Base-by-base conservation (phyloP, 2,113 vertebrate genomes). In the Trinectes maculatus region DNA sequence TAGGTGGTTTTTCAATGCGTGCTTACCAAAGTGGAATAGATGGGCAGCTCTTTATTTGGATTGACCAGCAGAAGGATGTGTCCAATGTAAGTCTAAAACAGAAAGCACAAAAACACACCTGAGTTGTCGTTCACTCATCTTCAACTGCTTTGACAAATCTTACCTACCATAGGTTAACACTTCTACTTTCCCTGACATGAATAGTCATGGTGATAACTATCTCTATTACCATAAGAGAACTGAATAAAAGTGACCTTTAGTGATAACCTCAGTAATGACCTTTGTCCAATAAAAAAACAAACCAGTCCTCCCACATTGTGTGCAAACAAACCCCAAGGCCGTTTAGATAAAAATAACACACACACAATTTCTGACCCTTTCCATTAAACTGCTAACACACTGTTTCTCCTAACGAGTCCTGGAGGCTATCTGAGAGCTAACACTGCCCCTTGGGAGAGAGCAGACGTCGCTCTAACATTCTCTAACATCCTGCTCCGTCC, bases 1-100 rank as follows among this genome's bases (percentile, higher is more conserved):
- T 4, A 5, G 4, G 26, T 6, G 1, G 15, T 7, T 26, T 28
- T 47, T 19, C 28, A 74, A 68, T 16, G 33, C 33, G 16, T 43
- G 63, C 96, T 96, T 90, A 99, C 97, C 92, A 95, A 72, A 28
- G 93, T 88, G 57, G 96, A 99, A 89, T 99, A 98, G 84, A 99
- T 95, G 29, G 96, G 96, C 67, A 99, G 94, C 60, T 96, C 95
- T 87, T 98, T 99, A 87, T 96, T 96, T 15, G 97, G 97, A 60
- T 99, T 99, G 57, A 98, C 94, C 71, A 98, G 93, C 66, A 99
- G 89, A 31, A 99, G 92, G 85, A 95, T 96, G 85, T 98, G 94
- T 63, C 97, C 97, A 52, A 98, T 91, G 58, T 97, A 98, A 6
- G 97, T 99, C 97, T 99, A 79, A 47, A 91, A 85, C 77, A 79